Base-by-base conservation (phyloP, 2,113 vertebrate genomes). In the Hirundichthys speculiger region DNA sequence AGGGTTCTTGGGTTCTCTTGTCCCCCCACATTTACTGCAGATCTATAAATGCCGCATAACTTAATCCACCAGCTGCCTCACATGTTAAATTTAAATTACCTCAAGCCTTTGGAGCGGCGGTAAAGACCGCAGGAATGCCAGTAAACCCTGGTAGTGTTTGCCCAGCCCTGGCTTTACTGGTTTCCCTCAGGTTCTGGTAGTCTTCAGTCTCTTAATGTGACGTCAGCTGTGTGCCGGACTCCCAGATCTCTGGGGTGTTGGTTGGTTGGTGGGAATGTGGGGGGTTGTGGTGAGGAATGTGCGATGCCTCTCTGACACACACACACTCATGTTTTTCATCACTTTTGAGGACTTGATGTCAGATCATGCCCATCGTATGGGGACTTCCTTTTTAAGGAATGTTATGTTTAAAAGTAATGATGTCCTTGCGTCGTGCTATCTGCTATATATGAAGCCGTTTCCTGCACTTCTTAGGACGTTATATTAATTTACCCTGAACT, bases 211-310 rank as follows among this genome's bases (percentile, higher is more conserved):
- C 51, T 51, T 72, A 20, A 69, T 40, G 60, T 38, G 64, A 56
- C 61, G 52, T 77, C 77, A 75, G 65, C 30, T 34, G 30, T 10
- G 9, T 2, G 25, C 69, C 3, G 42, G 19, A 68, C 65, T 56
- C 58, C 49, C 19, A 27, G 5, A 46, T 50, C 73, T 73, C 58
- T 64, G 4, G 69, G 53, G 62, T 67, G 78, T 64, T 73, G 70
- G 73, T 64, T 73, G 70, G 73, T 75, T 18, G 39, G 61, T 72
- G 69, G 75, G 66, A 78, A 76, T 66, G 76, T 73, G 30, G 68
- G 75, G 79, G 77, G 79, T 80, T 84, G 76, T 41, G 13, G 41
- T 40, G 19, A 75, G 73, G 72, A 86, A 80, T 74, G 68, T 67
- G n/a, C n/a, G n/a, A n/a, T 43, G 40, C 7, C 65, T 45, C n/a